These are phyloP conservation scores for Bursaphelenchus okinawaensis DNA, from an alignment of 2,888 invertebrate species.

Conservation along the genomic window DNA sequence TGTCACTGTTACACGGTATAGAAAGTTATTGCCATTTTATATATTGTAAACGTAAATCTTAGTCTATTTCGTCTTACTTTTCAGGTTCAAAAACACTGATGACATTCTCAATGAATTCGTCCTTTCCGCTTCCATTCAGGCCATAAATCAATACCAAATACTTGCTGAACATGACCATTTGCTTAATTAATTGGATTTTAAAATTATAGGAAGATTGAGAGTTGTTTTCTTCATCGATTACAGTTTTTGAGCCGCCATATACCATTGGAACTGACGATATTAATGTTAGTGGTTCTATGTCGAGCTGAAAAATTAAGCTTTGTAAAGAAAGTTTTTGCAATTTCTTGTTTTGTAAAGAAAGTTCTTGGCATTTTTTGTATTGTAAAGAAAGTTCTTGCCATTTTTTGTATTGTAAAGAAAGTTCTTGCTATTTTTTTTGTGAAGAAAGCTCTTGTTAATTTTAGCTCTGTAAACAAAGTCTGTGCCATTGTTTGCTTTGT, in stretches of 20 bases:
- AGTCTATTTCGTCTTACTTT: no score
- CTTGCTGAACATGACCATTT: constrained; percentile 12
- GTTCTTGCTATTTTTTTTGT: no score
- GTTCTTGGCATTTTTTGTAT: no score
- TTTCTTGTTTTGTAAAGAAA: no score
- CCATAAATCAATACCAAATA: constrained; percentile 25
- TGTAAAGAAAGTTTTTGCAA: no score
- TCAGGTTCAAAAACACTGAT: constrained; percentile 10
- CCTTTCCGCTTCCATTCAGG: constrained; percentile 19
- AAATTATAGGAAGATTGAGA: constrained; percentile 2
- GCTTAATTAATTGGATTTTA: constrained; percentile 16
- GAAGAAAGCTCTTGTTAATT: no score
- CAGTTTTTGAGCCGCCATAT: neutral
- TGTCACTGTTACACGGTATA: no score
- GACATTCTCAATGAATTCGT: constrained; percentile 19
- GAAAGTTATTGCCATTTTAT: no score
- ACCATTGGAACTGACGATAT: neutral
- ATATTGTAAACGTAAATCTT: constrained; percentile 6
- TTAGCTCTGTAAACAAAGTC: no score
- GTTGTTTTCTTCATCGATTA: neutral
- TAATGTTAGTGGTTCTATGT: neutral
- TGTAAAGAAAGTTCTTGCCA: no score
- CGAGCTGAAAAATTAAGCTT: neutral
- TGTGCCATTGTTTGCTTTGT: no score
- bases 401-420: no score